Conservation (phyloP, 1,140 invertebrate species). For the Conus ventricosus region DNA sequence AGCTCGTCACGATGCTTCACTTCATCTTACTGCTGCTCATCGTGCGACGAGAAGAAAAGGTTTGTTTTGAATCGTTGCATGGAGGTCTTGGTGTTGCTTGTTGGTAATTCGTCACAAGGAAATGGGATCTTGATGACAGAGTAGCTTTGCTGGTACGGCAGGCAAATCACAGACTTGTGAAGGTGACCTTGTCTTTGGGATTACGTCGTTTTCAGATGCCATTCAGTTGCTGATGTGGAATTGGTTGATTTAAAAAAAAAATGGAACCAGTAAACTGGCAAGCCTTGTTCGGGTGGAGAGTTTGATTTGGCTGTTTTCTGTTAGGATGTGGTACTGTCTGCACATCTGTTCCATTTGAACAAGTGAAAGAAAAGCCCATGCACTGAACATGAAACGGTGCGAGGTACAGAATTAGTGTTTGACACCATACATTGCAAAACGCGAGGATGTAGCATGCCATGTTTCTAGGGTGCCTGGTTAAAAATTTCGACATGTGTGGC, state of each 20-base stretch:
- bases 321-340: too few relatives aligned
- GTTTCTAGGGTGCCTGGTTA: too few relatives aligned
- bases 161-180: background rate
- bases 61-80: slow-evolving; percentile 1
- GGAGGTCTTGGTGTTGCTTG: background rate
- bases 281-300: too few relatives aligned
- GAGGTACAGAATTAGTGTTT: background rate
- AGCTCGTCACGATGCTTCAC: background rate
- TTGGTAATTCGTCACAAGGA: too few relatives aligned
- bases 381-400: too few relatives aligned
- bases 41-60: background rate
- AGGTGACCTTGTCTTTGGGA: background rate
- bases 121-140: background rate
- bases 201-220: background rate
- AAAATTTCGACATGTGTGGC: too few relatives aligned
- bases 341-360: too few relatives aligned
- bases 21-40: background rate
- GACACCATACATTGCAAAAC: too few relatives aligned
- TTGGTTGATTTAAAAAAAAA: background rate
- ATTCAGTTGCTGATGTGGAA: background rate
- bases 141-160: background rate
- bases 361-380: too few relatives aligned
- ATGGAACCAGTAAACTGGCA: too few relatives aligned
- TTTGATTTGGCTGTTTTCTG: too few relatives aligned
- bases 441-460: too few relatives aligned